phyloP scores from a whole-genome alignment of 2,888 invertebrate genomes.

The Steinernema carpocapsae region DNA sequence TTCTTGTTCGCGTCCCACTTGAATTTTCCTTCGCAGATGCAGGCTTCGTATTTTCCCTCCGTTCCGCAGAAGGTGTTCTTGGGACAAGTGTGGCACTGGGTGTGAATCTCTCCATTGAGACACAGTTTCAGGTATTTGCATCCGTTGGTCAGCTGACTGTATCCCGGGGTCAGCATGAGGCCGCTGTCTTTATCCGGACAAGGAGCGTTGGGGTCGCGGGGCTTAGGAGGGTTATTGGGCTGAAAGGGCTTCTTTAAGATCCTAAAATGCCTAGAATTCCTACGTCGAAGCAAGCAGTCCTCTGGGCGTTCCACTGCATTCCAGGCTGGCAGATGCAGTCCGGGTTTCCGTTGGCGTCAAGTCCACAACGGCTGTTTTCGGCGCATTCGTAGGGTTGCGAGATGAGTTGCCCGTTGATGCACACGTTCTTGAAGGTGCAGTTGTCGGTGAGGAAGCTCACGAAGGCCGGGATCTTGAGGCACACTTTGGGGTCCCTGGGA shows the following conservation, averaged over 20 bases:
- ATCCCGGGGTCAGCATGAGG: neutral
- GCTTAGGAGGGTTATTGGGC: constrained; percentile 5
- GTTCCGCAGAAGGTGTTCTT: neutral
- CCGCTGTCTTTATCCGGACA: neutral
- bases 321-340: neutral
- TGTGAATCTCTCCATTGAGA: neutral
- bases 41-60: neutral
- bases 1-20: constrained; percentile 20
- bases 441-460: constrained; percentile 8
- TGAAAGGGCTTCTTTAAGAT: neutral
- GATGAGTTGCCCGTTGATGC: constrained; percentile 17
- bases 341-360: neutral
- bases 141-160: neutral
- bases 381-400: constrained; percentile 12
- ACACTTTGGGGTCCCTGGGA: neutral
- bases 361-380: neutral
- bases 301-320: neutral
- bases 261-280: neutral
- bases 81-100: constrained; percentile 20
- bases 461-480: neutral
- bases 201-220: neutral
- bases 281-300: neutral
- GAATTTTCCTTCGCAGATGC: constrained; percentile 12
- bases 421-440: constrained; percentile 28
- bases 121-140: neutral